Base-by-base conservation (phyloP, 2,888 invertebrate genomes). In the Ormia ochracea region DNA sequence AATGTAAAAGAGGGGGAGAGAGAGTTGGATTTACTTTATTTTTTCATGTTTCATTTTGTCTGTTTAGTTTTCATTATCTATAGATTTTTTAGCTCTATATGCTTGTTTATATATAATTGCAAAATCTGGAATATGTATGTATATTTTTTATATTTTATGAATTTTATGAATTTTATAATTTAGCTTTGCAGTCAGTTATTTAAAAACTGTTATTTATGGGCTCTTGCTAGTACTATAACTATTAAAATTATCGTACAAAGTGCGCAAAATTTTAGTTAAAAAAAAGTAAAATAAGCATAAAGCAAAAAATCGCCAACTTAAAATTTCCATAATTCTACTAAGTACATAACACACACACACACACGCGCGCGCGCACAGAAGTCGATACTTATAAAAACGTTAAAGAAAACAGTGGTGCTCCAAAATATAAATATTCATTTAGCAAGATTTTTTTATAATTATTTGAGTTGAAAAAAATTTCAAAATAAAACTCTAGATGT, bases 241-340 rank as follows among this genome's bases (percentile, higher is more conserved):
- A 19, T 45, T 21, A 52, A 59, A 76, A 56, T 78, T 59, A 14
- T 72, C 12, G 21, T 81, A 81, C 38, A 84, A 41, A 69, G 68
- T 82, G 50, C 70, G 76, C 43, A 82, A 65, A 17, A 83, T 59
- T 76, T 70, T 82, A 12, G 84, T 72, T 43, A 85, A 63, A 19
- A 83, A 68, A 63, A 85, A 85, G 68, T 85, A 85, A 77, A 84
- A 83, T 61, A 82, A 73, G 76, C 85, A 84, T 41, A 85, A 69
- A 43, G 83, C 66, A 78, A 69, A 56, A 69, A 85, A 85, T 70
- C 82, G 83, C 82, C 82, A 84, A 59, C 83, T 84, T 73, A 83
- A 81, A 48, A 83, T 74, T 83, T 85, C 84, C 85, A 86, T 85
- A 72, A 69, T 77, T 78, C 63, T 80, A 72, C 76, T 61, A 66